Percentiles rank a stretch among this genome's conserved stretches.
Conservation (phyloP, 1,140 invertebrate genomes). For the Panagrolaimus sp. region DNA sequence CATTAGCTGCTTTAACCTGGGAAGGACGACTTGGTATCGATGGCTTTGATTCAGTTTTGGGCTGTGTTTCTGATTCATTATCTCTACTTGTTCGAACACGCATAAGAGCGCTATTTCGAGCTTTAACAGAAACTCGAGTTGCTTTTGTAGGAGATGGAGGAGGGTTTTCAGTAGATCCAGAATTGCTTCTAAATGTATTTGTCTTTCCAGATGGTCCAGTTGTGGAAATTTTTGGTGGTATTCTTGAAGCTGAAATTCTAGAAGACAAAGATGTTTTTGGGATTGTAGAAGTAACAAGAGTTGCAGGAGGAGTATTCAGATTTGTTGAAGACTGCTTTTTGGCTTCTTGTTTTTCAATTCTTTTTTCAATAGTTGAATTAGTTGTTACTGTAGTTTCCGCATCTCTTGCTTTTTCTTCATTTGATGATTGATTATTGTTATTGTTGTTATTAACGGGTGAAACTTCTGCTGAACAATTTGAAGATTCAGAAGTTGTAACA, state of each 20-base stretch:
- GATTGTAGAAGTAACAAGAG: no score
- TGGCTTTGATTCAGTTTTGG: constrained; percentile 1
- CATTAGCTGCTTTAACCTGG: not conserved
- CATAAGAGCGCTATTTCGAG: not conserved
- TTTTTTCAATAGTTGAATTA: not conserved
- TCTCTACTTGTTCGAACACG: not conserved
- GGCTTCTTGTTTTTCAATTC: not conserved
- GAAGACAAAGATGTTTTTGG: not conserved
- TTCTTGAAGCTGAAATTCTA: not conserved
- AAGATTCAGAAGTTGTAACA: constrained; percentile 10
- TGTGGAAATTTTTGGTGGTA: not conserved
- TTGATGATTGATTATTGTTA: not conserved
- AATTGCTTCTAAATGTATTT: not conserved
- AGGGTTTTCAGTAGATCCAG: not conserved
- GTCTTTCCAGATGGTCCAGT: not conserved
- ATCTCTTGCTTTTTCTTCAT: not conserved
- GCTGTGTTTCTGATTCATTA: not conserved
- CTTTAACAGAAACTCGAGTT: not conserved
- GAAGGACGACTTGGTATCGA: not conserved
- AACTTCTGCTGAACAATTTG: constrained; percentile 5
- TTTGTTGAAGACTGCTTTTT: not conserved
- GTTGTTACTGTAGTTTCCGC: not conserved
- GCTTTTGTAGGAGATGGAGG: not conserved
- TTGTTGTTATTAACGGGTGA: not conserved
- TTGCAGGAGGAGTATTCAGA: not conserved